Conservation (phyloP, 2,888 invertebrate species). For the Branchellion lobata region DNA sequence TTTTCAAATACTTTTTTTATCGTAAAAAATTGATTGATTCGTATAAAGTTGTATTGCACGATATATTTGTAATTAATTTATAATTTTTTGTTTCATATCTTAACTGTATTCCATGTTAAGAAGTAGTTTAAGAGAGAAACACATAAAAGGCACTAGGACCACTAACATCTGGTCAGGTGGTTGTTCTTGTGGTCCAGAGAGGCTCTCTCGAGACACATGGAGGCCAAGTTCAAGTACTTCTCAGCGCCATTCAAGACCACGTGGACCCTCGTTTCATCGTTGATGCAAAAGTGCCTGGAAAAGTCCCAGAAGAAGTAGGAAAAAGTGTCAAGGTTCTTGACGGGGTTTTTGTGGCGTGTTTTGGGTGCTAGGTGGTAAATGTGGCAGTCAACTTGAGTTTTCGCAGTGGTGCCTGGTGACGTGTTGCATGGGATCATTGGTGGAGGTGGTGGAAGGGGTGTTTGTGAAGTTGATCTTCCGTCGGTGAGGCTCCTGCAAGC, state of each 20-base stretch:
- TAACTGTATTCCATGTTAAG: too few species aligned
- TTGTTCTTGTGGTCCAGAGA: neutral
- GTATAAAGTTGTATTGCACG: too few species aligned
- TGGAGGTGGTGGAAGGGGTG: too few species aligned
- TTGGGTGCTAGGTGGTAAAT: neutral
- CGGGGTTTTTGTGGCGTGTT: neutral
- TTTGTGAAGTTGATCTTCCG: too few species aligned
- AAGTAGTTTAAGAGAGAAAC: too few species aligned
- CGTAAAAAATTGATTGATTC: too few species aligned
- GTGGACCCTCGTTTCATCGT: neutral
- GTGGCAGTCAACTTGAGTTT: neutral
- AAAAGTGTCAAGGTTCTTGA: neutral
- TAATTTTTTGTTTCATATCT: too few species aligned
- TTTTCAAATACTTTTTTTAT: too few species aligned
- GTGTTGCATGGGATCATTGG: neutral
- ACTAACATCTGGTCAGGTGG: neutral
- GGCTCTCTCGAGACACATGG: neutral
- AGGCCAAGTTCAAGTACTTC: neutral
- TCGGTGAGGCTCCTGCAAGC: too few species aligned
- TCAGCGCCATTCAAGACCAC: neutral
- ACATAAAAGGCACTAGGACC: too few species aligned
- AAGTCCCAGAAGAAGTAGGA: constrained; percentile 8
- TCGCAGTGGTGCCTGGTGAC: neutral
- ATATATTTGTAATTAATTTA: too few species aligned
- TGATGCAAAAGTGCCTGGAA: neutral